Evolutionary conservation across 1,140 invertebrate species (phyloP), one percentile per base, ranked within the genome.

Genomic region (Luehdorfia chinensis): DNA sequence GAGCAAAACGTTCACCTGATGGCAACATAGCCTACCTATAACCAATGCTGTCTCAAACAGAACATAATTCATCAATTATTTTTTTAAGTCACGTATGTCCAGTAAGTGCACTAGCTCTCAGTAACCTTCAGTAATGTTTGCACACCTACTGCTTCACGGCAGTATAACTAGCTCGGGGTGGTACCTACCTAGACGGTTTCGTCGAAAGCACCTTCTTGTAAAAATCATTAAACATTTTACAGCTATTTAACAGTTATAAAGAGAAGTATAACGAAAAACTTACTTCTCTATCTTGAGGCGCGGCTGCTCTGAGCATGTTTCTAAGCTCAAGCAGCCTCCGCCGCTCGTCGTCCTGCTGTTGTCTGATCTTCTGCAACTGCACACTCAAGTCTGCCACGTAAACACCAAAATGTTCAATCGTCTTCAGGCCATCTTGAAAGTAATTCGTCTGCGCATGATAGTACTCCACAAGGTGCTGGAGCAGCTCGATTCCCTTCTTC

Each of bases 381-480:
- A 93, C 89, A 56, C 95, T 96, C 28, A 99, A 87, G 75, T 97
- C 96, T 7, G 94, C 93, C 33, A 99, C 94, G 78, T 98, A 99
- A 33, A 93, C 94, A 33, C 96, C 96, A 84, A 98, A 98, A 79
- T 99, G 96, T 80, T 98, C 95, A 55, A 98, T 97, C 5, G 96
- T 98, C 89, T 98, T 97, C 66, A 99, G 85, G 18, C 97, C 97
- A 84, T 98, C 97, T 91, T 81, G 73, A 41, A 91, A 93, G 90
- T 91, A 98, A 94, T 97, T 97, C 63, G 95, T 96, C 87, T 98
- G 95, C 67, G 97, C 97, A 81, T 98, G 96, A 87, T 98, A 98
- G 89, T 97, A 99, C 87, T 98, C 97, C 55, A 98, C 95, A 64
- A 98, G 90, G 87, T 98, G 96, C 85, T 98, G 95, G 28, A 99